These are phyloP conservation scores for Thermophis baileyi DNA, from an alignment of 2,113 vertebrate species.

Conservation along the genomic window DNA sequence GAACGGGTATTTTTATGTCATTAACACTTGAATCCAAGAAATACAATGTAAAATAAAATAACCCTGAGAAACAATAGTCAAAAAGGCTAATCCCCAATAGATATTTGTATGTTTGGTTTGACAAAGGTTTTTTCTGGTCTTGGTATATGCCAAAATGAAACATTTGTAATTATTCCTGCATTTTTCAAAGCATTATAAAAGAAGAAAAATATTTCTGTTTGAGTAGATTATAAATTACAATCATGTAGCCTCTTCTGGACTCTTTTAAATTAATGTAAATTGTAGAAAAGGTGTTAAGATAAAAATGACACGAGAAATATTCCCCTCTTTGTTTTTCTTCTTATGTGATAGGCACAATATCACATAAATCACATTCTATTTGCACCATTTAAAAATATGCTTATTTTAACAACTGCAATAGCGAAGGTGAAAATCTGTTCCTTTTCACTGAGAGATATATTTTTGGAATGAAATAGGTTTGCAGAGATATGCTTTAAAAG, in stretches of 20 bases:
- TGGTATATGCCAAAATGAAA: background rate
- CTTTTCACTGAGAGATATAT: slow-evolving; percentile 37
- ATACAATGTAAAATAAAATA: slow-evolving; percentile 56
- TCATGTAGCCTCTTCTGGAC: background rate
- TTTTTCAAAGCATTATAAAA: background rate
- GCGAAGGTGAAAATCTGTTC: slow-evolving; percentile 36
- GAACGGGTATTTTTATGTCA: slow-evolving; percentile 57
- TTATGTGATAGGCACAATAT: background rate
- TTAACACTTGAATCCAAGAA: slow-evolving; percentile 49
- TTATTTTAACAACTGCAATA: slow-evolving; percentile 45
- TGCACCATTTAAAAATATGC: slow-evolving; percentile 30
- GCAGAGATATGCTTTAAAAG: background rate
- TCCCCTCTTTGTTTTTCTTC: slow-evolving; percentile 19
- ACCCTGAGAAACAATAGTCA: slow-evolving; percentile 57
- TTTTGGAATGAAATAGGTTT: slow-evolving; percentile 13
- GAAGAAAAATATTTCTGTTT: background rate
- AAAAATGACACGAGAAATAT: background rate
- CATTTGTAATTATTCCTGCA: background rate
- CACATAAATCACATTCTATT: background rate
- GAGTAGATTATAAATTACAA: background rate
- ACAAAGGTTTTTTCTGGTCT: background rate
- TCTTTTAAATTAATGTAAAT: background rate
- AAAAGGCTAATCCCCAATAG: slow-evolving; percentile 44
- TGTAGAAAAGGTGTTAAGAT: background rate
- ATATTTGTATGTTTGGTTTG: slow-evolving; percentile 37